These are phyloP conservation scores for Tenodera sinensis DNA, from an alignment of 2,888 invertebrate genomes.

Conservation along the genomic window DNA sequence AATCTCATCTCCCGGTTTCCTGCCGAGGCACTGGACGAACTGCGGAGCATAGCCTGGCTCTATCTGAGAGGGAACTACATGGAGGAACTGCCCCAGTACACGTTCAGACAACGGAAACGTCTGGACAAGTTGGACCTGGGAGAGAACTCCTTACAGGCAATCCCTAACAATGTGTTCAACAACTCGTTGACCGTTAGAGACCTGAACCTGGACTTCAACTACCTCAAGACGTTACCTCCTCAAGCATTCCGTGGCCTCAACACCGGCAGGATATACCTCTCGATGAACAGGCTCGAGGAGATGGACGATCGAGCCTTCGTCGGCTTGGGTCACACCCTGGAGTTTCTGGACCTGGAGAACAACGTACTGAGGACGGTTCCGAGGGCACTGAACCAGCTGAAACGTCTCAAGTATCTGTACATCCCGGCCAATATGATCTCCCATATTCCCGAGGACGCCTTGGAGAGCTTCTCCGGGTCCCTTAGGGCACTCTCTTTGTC, in stretches of 20 bases:
- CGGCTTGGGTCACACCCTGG: conserved; percentile 36
- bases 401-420: conserved; percentile 36
- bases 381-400: conserved; percentile 34
- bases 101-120: conserved; percentile 33
- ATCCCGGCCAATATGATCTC: conserved; percentile 38
- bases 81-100: conserved; percentile 36
- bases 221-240: conserved; percentile 39
- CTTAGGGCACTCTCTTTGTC: conserved; percentile 35
- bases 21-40: conserved; percentile 33
- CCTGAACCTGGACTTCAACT: conserved; percentile 43
- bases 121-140: conserved; percentile 40
- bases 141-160: conserved; percentile 38
- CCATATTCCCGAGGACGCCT: conserved; percentile 33
- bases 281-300: conserved; percentile 34
- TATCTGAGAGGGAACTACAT: conserved; percentile 39
- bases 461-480: conserved; percentile 35
- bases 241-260: conserved; percentile 40
- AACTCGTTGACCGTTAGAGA: conserved; percentile 38
- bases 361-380: conserved; percentile 35
- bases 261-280: conserved; percentile 39
- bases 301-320: conserved; percentile 39
- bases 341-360: conserved; percentile 37
- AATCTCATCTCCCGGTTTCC: conserved; percentile 39
- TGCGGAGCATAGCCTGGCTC: conserved; percentile 29
- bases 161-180: conserved; percentile 38